These are phyloP conservation scores for Aphrocallistes beatrix DNA, from an alignment of 37 sponge, comb jelly and placozoan genomes.

Conservation along the genomic window DNA sequence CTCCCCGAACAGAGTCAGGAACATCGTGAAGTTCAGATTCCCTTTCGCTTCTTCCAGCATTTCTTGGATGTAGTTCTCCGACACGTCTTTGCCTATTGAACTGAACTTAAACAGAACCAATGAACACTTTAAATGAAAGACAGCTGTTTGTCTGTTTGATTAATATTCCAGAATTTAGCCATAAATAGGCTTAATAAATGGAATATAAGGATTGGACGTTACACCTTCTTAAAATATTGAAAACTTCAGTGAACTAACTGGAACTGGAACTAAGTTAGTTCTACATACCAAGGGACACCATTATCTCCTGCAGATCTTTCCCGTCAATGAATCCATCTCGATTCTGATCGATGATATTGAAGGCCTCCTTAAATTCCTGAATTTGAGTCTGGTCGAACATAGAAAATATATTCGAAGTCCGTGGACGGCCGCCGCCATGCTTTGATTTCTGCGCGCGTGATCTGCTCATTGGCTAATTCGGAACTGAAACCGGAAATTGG, in stretches of 20 bases:
- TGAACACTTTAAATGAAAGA: no score
- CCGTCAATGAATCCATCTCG: conserved; percentile 89
- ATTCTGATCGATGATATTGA: conserved; percentile 97
- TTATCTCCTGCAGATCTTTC: conserved; percentile 89
- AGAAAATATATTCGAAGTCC: conserved; percentile 95
- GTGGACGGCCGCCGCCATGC: neutral
- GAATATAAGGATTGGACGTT: no score
- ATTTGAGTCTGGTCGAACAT: conserved; percentile 99
- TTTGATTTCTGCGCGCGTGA: neutral
- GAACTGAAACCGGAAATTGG: neutral
- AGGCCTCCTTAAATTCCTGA: conserved; percentile 99
- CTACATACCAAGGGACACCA: conserved; percentile 76
- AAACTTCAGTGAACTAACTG: no score
- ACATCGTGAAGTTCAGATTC: conserved; percentile 18
- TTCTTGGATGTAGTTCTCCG: neutral
- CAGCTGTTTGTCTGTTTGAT: no score
- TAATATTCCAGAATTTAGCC: no score
- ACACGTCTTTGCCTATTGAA: neutral
- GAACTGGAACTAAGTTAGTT: neutral
- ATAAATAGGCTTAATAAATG: no score
- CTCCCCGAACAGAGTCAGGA: conserved; percentile 19
- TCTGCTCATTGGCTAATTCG: neutral
- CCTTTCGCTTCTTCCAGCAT: neutral
- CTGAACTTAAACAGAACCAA: no score
- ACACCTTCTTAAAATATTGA: no score